Conservation (phyloP, 2,113 vertebrate genomes). For the Phyllopteryx taeniolatus region DNA sequence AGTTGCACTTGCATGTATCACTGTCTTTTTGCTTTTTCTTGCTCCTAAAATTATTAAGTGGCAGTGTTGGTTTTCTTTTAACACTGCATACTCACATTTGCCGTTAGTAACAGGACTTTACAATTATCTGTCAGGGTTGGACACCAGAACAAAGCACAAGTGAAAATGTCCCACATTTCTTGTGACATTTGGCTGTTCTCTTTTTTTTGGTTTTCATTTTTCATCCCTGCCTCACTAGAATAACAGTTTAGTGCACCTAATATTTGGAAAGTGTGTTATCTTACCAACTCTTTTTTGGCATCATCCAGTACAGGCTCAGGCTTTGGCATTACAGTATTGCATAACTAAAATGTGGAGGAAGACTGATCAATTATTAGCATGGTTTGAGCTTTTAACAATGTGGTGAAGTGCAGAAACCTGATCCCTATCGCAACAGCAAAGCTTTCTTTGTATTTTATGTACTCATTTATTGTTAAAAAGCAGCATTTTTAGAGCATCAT, state of each 20-base stretch:
- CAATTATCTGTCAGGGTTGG: constrained; percentile 45
- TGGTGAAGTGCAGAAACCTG: not conserved
- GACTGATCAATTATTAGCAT: constrained; percentile 8
- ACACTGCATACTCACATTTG: constrained; percentile 30
- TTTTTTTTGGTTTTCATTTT: not conserved
- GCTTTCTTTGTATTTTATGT: not conserved
- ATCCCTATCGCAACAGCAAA: constrained; percentile 6
- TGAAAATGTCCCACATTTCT: constrained; percentile 27
- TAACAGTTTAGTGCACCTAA: not conserved
- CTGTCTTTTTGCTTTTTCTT: not conserved
- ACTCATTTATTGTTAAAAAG: too few species aligned
- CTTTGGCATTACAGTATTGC: not conserved
- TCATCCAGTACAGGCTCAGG: constrained; percentile 11
- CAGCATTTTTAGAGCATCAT: too few species aligned
- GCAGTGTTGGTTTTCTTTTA: constrained; percentile 41
- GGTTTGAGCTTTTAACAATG: not conserved
- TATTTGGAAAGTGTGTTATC: constrained; percentile 14
- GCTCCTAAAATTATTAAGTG: constrained; percentile 45
- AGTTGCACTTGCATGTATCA: not conserved
- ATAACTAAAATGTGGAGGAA: constrained; percentile 13
- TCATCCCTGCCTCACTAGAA: not conserved
- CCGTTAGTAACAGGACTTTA: constrained; percentile 47
- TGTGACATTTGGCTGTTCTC: constrained; percentile 34
- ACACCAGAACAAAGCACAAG: constrained; percentile 24
- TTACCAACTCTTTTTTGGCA: constrained; percentile 11